These are phyloP conservation scores for Rosalia funebris DNA, from an alignment of 2,888 invertebrate species.

Conservation along the genomic window DNA sequence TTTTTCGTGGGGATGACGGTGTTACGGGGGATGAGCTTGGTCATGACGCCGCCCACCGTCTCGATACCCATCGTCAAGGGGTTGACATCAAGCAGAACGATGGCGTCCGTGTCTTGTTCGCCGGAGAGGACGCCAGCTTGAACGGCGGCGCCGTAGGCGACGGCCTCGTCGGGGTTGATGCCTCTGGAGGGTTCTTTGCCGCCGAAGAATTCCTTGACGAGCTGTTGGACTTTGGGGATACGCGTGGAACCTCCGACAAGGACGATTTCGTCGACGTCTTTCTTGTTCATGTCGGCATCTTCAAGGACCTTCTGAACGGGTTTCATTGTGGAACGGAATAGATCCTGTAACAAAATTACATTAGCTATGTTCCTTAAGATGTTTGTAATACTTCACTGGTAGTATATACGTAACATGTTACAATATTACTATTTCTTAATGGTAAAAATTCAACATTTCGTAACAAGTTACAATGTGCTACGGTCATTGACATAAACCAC, in stretches of 20 bases:
- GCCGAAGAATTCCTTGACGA: slow-evolving; percentile 94
- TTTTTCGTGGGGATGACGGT: slow-evolving; percentile 99
- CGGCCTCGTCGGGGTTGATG: slow-evolving; percentile 99
- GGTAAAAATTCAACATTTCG: too few relatives aligned
- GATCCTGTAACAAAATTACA: slow-evolving; percentile 63
- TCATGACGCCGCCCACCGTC: slow-evolving; percentile 99
- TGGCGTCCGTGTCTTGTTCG: slow-evolving; percentile 96
- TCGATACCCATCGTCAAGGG: slow-evolving; percentile 99
- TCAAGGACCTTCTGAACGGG: slow-evolving; percentile 96
- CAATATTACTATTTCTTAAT: too few relatives aligned
- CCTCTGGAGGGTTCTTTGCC: slow-evolving; percentile 98
- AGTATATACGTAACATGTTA: too few relatives aligned
- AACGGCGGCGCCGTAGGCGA: slow-evolving; percentile 98
- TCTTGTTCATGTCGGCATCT: slow-evolving; percentile 99
- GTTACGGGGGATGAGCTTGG: slow-evolving; percentile 96
- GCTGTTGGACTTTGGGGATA: slow-evolving; percentile 96
- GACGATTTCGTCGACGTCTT: slow-evolving; percentile 98
- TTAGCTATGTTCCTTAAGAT: too few relatives aligned
- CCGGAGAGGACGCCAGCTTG: slow-evolving; percentile 98
- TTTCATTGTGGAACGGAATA: slow-evolving; percentile 91
- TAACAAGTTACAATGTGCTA: too few relatives aligned
- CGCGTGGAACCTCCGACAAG: slow-evolving; percentile 98
- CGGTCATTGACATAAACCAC: too few relatives aligned
- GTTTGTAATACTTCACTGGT: slow-evolving; percentile 5
- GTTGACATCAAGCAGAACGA: slow-evolving; percentile 96